Evolutionary conservation across 2,888 invertebrate species (phyloP).

Genomic region (Drosophila nr. fundita): DNA sequence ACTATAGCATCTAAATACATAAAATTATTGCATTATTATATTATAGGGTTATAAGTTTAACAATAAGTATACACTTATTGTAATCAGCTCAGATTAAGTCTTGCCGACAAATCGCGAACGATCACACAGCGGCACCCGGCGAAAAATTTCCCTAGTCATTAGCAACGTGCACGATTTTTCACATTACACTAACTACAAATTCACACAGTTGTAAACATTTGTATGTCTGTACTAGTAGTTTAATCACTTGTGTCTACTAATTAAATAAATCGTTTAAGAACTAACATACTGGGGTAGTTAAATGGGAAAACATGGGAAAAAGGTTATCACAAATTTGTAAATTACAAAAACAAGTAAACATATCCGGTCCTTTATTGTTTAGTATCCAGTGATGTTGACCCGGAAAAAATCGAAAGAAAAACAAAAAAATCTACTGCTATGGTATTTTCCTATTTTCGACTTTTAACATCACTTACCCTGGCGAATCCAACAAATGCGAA

Average conservation of each 20-base stretch:
- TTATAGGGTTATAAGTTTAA: constrained; percentile 40
- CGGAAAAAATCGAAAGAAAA: not conserved
- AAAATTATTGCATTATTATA: constrained; percentile 49
- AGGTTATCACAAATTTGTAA: not conserved
- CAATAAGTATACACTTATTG: constrained; percentile 28
- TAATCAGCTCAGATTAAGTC: constrained; percentile 42
- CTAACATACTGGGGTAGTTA: not conserved
- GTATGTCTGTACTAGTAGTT: not conserved
- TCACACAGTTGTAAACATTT: constrained; percentile 24
- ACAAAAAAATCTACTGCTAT: not conserved
- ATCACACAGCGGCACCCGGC: not conserved
- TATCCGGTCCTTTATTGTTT: not conserved
- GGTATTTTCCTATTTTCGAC: not conserved
- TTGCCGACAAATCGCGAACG: constrained; percentile 5
- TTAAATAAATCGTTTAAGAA: not conserved
- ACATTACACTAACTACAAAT: constrained; percentile 28
- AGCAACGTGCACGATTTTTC: constrained; percentile 16
- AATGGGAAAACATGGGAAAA: not conserved
- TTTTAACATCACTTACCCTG: not conserved
- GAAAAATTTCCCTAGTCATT: constrained; percentile 30
- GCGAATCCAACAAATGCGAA: not conserved
- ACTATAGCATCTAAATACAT: constrained; percentile 45
- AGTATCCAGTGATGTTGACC: not conserved
- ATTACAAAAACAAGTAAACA: not conserved
- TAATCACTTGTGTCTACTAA: not conserved